Base-by-base conservation (phyloP, 1,140 invertebrate genomes). In the Holcopasites calliopsidis region DNA sequence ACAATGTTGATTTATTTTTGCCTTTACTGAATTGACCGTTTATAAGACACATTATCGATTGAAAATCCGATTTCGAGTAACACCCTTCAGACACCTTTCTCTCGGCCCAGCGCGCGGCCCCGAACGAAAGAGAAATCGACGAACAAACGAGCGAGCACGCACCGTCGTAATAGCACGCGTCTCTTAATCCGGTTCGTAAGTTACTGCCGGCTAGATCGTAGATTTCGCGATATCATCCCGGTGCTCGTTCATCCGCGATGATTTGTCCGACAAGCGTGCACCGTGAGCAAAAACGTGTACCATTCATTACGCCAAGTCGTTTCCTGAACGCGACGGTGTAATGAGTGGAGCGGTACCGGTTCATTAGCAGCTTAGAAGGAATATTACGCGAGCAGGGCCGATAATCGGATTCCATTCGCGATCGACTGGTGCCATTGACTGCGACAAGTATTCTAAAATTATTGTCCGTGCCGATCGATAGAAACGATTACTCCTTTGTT, bases 341-440 rank as follows among this genome's bases (percentile, higher is more conserved):
- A 82, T 50, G 78, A 82, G 65, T 52, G 40, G 52, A 54, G 38
- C 42, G n/a, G 49, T 80, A 70, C 66, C 47, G 65, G 77, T 70
- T 80, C 78, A 76, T 82, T 82, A 82, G 42, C 44, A 58, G 23
- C 38, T n/a, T 18, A 16, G 28, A 55, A 75, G 60, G 52, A 75
- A 79, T 75, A 65, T 80, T 58, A 60, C 35, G 47, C 62, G 66
- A 55, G 44, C 61, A 74, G 40, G 23, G 23, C 1, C 33, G 54
- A 42, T 47, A 42, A 52, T 33, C 35, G 33, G 57, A 75, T 75
- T 79, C 62, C 61, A 55, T 61, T 18, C 18, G 33, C 69, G 47
- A 62, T 38, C 11, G 31, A 70, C 31, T 21, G 33, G 21, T 23
- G 38, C 11, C 26, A 23, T 28, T 21, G 66, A 55, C 44, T 28